Evolutionary conservation across 2,888 invertebrate genomes (phyloP), one percentile per base, ranked within the genome.

Genomic region (Bugulina stolonifera): DNA sequence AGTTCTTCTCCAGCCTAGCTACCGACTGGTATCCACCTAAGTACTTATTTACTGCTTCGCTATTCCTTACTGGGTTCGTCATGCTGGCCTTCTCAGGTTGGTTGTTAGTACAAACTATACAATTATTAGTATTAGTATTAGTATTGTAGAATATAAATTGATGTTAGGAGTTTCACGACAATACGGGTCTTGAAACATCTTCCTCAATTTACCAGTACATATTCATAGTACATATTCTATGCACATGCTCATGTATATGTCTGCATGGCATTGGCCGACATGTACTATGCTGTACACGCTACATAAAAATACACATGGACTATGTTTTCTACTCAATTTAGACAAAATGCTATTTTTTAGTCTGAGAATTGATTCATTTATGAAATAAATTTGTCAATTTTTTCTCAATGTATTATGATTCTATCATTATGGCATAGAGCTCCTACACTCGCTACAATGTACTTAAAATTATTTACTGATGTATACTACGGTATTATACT

Each of bases 71-170:
- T 5, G 70, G 70, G 10, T 54, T 70, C 25, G 23, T 70, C 5
- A 54, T 43, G 23, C 70, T 70, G 5, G 70, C 70, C 2, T 43
- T 43, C 23, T 23, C 54, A 70, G 70, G 70, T 70, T 43, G n/a
- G 29, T 52, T n/a, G n/a, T n/a, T n/a, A n/a, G n/a, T n/a, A n/a
- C n/a, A n/a, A n/a, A n/a, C n/a, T n/a, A n/a, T n/a, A n/a, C n/a
- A n/a, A n/a, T n/a, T n/a, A n/a, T n/a, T n/a, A n/a, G n/a, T n/a
- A n/a, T n/a, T n/a, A n/a, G n/a, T n/a, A n/a, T n/a, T n/a, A n/a
- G n/a, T n/a, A n/a, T n/a, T n/a, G n/a, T n/a, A n/a, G n/a, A n/a
- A n/a, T n/a, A n/a, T n/a, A n/a, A n/a, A n/a, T n/a, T n/a, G n/a
- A n/a, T n/a, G n/a, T n/a, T n/a, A n/a, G n/a, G n/a, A n/a, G n/a